These are phyloP conservation scores for Archivesica marissinica DNA, from an alignment of 1,140 invertebrate species.

Conservation along the genomic window DNA sequence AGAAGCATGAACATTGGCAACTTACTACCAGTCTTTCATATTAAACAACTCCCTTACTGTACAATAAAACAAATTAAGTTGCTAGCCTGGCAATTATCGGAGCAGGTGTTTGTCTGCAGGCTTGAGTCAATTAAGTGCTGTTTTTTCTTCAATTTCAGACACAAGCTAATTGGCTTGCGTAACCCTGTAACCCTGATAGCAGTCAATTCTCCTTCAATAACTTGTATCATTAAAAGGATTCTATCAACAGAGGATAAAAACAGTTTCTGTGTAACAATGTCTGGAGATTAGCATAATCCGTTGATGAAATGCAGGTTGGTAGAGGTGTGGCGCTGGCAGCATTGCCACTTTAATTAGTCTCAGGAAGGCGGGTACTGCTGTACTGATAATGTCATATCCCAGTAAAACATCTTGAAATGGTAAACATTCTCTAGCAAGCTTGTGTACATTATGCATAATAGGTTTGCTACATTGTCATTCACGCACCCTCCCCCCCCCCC, in stretches of 20 bases:
- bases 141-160: not conserved
- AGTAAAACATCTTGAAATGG: not conserved
- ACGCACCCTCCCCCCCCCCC: not conserved
- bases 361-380: no score
- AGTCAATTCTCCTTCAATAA: not conserved
- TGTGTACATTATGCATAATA: not conserved
- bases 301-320: not conserved
- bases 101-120: constrained; percentile 8
- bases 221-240: not conserved
- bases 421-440: not conserved
- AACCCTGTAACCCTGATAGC: not conserved
- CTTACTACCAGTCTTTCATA: not conserved
- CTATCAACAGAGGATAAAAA: not conserved
- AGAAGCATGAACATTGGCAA: not conserved
- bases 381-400: constrained; percentile 5
- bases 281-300: not conserved
- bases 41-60: not conserved
- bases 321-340: not conserved
- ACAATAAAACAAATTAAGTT: no score
- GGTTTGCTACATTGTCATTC: not conserved
- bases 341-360: constrained; percentile 10
- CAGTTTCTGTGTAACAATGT: not conserved
- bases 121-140: not conserved
- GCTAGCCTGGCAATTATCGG: not conserved
- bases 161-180: not conserved